Evolutionary conservation across 2,888 invertebrate genomes (phyloP), one percentile per base, ranked within the genome.

Genomic region (Apotomis betuletana): DNA sequence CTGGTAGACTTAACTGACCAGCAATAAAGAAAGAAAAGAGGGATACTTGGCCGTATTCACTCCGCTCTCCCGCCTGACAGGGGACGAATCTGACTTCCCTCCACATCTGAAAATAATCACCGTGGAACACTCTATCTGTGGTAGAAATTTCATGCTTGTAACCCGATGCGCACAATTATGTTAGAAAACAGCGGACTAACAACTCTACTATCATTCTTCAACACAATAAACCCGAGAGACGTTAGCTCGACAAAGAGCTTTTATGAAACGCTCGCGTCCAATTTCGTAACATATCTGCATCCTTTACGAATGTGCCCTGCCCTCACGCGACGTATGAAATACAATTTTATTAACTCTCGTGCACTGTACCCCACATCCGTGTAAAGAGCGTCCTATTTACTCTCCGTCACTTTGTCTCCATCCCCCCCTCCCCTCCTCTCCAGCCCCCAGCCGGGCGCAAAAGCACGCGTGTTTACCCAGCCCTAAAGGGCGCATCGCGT

Each of bases 401-500:
- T 57, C 57, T 8, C 62, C 41, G 64, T 54, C 65, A 57, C 55
- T 64, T 64, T 64, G 64, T 46, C 27, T 15, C 54, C 36, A 4
- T 10, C 12, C 57, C 36, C 36, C 36, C 41, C 41, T 15, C 12
- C 9, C 44, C 12, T 15, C 5, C 12, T 9, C 15, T 6, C 41
- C 27, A 27, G 27, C 27, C 46, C 46, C 4, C 15, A 13, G 44
- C 15, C 4, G 60, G 60, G 44, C 46, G 60, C 60, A 15, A 49
- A 55, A 41, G 54, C 64, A 27, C 64, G 54, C 44, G 55, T 63
- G 57, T 69, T 60, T 61, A 55, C 55, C 13, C 60, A 38, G 54
- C 65, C 65, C 64, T 44, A 64, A 68, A 68, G 54, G 15, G 64
- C 59, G 46, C 58, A 41, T 51, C 46, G 65, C 61, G 51, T 61